A percentile compares a stretch with the other conserved stretches of the same genome.
These are phyloP conservation scores for Ciconia boyciana DNA, from an alignment of 2,113 vertebrate species.

Conservation along the genomic window DNA sequence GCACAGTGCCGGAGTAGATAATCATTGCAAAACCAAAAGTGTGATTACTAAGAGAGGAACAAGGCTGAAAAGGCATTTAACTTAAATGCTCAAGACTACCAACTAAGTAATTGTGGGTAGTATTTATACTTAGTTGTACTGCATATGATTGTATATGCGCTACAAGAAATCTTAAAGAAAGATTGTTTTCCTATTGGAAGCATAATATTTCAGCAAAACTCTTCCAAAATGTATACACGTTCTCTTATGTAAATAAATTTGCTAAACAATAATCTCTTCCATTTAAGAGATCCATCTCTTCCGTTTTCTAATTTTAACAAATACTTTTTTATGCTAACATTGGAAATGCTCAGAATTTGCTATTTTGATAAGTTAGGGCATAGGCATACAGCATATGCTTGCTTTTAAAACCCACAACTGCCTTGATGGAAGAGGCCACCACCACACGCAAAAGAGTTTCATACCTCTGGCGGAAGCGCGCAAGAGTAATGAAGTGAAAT, in stretches of 20 bases:
- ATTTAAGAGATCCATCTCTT: neutral
- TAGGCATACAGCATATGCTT: neutral
- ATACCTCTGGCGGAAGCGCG: fast-evolving
- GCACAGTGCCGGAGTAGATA: neutral
- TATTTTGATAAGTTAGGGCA: neutral
- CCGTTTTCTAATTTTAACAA: neutral
- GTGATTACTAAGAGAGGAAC: neutral
- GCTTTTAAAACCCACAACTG: neutral
- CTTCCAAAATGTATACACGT: neutral
- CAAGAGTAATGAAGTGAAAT: neutral
- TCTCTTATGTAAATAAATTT: neutral
- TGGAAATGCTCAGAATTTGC: neutral
- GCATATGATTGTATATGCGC: neutral
- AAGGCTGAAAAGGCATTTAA: neutral
- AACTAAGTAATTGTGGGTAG: neutral
- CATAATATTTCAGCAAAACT: neutral
- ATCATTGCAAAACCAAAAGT: neutral
- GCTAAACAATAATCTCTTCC: neutral
- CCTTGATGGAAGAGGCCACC: neutral
- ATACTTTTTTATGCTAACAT: neutral
- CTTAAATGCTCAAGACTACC: neutral
- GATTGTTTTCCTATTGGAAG: neutral
- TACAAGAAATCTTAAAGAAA: neutral
- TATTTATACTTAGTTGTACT: neutral
- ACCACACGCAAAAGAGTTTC: neutral